Evolutionary conservation across 2,113 vertebrate genomes (phyloP), one percentile per base, ranked within the genome.

Genomic region (Hiodon tergisus): DNA sequence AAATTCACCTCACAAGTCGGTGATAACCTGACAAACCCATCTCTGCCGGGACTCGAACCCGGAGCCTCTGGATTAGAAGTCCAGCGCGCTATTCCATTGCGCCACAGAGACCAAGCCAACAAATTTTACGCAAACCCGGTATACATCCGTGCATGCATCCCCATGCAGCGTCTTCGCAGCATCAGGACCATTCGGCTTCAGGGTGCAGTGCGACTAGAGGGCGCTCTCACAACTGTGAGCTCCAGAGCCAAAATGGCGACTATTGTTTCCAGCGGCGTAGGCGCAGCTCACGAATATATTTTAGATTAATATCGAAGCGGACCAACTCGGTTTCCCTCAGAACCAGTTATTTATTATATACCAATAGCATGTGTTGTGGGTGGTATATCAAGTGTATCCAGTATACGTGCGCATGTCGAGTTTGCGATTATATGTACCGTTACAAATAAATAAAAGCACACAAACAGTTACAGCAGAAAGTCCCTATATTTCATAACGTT

Each of bases 31-130:
- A 77, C 74, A 75, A 80, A 4, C 82, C 76, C 97, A 98, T 99
- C 97, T 99, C 97, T 98, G 96, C 97, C 96, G 96, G 97, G 96
- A 99, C 96, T 98, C 97, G 97, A 98, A 99, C 96, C 97, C 96
- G 96, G 97, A 99, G 95, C 97, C 96, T 98, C 97, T 99, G 97
- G 97, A 98, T 99, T 99, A 98, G 97, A 99, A 98, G 97, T 99
- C 96, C 96, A 98, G 96, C 96, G 96, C 96, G 96, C 96, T 99
- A 96, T 96, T 98, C 97, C 97, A 99, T 99, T 98, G 97, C 96
- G 97, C 97, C 96, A 99, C 97, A 99, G 97, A 88, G 84, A 91
- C 91, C 65, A 75, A 80, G 83, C 73, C 81, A 78, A 76, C 9
- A n/a, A 48, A 50, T 66, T 13, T 9, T 13, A 76, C 79, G 79